A percentile compares a stretch with the other conserved stretches of the same genome.
phyloP scores from a whole-genome alignment of 2,797 vertebrate species.

The Triplophysa bombifrons region DNA sequence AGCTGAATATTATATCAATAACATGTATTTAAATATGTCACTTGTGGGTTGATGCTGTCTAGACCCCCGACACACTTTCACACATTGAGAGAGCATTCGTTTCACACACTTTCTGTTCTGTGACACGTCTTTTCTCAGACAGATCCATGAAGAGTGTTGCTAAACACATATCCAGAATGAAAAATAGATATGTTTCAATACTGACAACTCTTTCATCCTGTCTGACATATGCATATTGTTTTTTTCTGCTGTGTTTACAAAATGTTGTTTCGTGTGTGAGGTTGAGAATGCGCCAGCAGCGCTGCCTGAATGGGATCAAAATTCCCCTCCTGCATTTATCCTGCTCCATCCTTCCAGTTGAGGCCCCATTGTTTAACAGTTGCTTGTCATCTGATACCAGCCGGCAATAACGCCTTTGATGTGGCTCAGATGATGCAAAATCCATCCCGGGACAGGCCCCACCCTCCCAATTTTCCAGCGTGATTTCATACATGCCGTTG shows the following conservation, averaged over 20 bases:
- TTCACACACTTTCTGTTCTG: conserved; percentile 52
- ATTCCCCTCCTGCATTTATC: conserved; percentile 75
- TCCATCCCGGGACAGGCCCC: conserved; percentile 65
- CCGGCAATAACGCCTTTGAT: conserved; percentile 72
- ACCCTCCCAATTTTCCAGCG: conserved; percentile 49
- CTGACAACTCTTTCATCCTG: conserved; percentile 41
- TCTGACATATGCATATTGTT: conserved; percentile 29
- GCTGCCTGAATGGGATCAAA: conserved; percentile 59
- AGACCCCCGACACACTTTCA: conserved; percentile 41
- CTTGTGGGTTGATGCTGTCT: conserved; percentile 53
- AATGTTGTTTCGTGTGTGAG: conserved; percentile 37
- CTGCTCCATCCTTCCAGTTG: conserved; percentile 75
- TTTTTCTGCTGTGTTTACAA: conserved; percentile 2
- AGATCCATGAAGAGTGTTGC: conserved; percentile 22
- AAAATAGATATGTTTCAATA: conserved; percentile 23
- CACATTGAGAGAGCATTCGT: conserved; percentile 12
- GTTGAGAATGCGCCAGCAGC: conserved; percentile 64
- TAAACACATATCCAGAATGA: conserved; percentile 26
- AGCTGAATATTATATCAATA: too few species aligned
- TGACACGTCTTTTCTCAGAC: conserved; percentile 35
- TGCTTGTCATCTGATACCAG: conserved; percentile 74
- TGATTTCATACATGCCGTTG: conserved; percentile 39
- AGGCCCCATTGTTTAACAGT: conserved; percentile 72
- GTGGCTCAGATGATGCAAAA: conserved; percentile 72
- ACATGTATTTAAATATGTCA: conserved; percentile 56